Evolutionary conservation across 2,888 invertebrate species (phyloP), one percentile per base, ranked within the genome.

Genomic region (Mythimna vitellina): DNA sequence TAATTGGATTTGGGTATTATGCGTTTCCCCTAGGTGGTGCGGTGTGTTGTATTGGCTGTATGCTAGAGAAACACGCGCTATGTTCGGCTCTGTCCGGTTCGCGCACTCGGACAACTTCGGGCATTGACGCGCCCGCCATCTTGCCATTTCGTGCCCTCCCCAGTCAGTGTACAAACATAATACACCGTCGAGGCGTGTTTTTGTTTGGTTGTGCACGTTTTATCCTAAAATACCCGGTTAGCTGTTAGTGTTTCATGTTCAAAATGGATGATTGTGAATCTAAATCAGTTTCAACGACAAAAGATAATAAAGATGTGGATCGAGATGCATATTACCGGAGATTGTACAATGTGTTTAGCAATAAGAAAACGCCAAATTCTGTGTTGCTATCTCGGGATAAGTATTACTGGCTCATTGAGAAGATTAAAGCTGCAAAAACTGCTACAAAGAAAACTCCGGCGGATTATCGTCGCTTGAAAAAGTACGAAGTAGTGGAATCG

Each of bases 381-480:
- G 86, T 90, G 62, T 76, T 92, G 25, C 68, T 89, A 46, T 83
- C 90, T n/a, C 85, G 88, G 4, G 89, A 89, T 9, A 89, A 87
- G 67, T 92, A 93, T 73, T 49, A 70, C 10, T 73, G 81, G 32
- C 68, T 92, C 5, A 81, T 92, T 22, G 85, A 89, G 69, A 88
- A 90, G 78, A 88, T 92, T 0, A 92, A 92, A 84, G 63, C 68
- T 5, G 91, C 91, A 5, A 89, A 88, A 79, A 69, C 66, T 3
- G 81, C 78, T 61, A 53, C 49, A 0, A 89, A 82, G 63, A 92
- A 91, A 73, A 78, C 84, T 1, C 83, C 91, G 0, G 61, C 86
- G 0, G 92, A 93, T 78, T 93, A 91, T 83, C 86, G 90, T n/a
- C 89, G 89, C 4, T 68, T 87, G 14, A 93, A 91, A 82, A 87